A percentile compares a stretch with the other conserved stretches of the same genome.
These are phyloP conservation scores for Smutsia gigantea DNA, from an alignment of 2,797 vertebrate species.

Conservation along the genomic window DNA sequence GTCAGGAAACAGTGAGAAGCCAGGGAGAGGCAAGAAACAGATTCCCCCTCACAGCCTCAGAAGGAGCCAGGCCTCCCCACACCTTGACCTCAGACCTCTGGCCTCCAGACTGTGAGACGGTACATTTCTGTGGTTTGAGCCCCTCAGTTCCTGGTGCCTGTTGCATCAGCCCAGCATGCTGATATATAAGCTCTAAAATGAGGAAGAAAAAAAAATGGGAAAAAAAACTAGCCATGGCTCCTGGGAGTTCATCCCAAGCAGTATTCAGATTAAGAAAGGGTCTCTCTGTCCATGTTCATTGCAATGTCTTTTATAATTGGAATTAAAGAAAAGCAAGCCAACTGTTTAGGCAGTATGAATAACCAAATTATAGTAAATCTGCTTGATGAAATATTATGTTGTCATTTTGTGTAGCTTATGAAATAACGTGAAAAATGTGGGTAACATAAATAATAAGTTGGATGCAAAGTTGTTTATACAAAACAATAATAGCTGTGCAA, in stretches of 20 bases:
- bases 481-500: conserved; percentile 37
- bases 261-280: conserved; percentile 16
- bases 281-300: not conserved
- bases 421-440: conserved; percentile 47
- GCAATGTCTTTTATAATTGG: conserved; percentile 13
- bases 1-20: not conserved
- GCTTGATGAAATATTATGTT: conserved; percentile 39
- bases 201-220: not conserved
- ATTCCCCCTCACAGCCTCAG: not conserved
- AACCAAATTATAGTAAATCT: conserved; percentile 31
- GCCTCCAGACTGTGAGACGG: not conserved
- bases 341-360: not conserved
- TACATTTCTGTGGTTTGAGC: not conserved
- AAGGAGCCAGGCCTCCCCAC: not conserved
- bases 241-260: conserved; percentile 7
- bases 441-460: conserved; percentile 4
- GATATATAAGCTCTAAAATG: not conserved
- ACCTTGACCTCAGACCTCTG: not conserved
- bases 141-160: not conserved
- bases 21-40: not conserved
- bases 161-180: not conserved
- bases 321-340: conserved; percentile 15
- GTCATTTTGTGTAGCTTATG: conserved; percentile 32
- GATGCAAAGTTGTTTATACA: conserved; percentile 41
- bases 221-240: not conserved